Conservation (phyloP, 2,888 invertebrate species). For the Phorcus lineatus region DNA sequence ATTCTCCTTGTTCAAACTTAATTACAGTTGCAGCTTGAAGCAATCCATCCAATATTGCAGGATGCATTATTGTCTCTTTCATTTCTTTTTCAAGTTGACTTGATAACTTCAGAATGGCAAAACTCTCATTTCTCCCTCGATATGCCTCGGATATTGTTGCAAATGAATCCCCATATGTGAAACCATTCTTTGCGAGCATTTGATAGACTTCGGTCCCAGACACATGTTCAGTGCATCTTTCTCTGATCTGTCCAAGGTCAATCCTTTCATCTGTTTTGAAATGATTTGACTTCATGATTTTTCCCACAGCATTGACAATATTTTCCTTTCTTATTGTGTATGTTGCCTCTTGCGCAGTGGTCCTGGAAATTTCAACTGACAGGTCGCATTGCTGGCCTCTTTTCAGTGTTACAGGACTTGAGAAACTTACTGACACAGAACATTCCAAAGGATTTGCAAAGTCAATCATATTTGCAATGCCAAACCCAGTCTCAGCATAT, state of each 20-base stretch:
- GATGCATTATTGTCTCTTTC: too few species aligned
- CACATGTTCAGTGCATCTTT: conserved; percentile 17
- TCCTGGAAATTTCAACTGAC: background rate
- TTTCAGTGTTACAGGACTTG: too few species aligned
- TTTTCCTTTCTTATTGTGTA: background rate
- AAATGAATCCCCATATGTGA: too few species aligned
- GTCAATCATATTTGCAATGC: conserved; percentile 31
- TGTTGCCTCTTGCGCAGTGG: background rate
- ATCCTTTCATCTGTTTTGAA: too few species aligned
- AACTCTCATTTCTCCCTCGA: too few species aligned
- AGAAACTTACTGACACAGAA: too few species aligned
- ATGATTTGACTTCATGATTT: too few species aligned
- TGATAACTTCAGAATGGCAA: conserved; percentile 43
- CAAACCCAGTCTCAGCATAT: conserved; percentile 54
- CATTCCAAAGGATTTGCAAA: background rate
- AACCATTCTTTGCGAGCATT: conserved; percentile 28
- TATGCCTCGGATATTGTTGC: too few species aligned
- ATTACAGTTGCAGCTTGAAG: conserved; percentile 49
- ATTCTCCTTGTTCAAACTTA: too few species aligned
- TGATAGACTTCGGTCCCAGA: conserved; percentile 30
- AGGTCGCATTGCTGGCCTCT: background rate
- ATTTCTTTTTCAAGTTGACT: conserved; percentile 39
- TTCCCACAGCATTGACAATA: background rate
- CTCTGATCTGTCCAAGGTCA: too few species aligned
- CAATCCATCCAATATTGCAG: too few species aligned